A percentile compares a stretch with the other conserved stretches of the same genome.
phyloP scores from a whole-genome alignment of 1,140 invertebrate species.

The Chelonus insularis region DNA sequence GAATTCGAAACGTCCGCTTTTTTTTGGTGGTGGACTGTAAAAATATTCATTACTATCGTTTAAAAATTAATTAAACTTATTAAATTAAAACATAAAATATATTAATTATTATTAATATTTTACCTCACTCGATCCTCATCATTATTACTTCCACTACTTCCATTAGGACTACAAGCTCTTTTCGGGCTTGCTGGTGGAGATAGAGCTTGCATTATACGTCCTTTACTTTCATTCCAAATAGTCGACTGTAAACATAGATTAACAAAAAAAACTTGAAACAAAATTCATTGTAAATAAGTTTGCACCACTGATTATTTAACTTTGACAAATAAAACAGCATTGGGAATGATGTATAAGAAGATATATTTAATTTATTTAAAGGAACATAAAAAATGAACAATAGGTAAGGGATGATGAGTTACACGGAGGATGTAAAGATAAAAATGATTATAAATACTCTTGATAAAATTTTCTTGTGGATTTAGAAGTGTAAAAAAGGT shows the following conservation, averaged over 20 bases:
- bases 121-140: slow-evolving; percentile 58
- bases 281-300: no score
- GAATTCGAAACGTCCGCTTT: slow-evolving; percentile 58
- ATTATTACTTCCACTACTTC: slow-evolving; percentile 51
- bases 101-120: background rate
- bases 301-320: no score
- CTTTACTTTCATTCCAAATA: slow-evolving; percentile 90
- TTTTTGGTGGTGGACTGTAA: slow-evolving; percentile 61
- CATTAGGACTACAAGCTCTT: slow-evolving; percentile 53
- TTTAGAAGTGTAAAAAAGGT: background rate
- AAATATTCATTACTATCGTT: slow-evolving; percentile 12
- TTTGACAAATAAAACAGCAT: slow-evolving; percentile 14
- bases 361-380: no score
- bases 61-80: background rate
- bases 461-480: background rate
- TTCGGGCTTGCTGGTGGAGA: slow-evolving; percentile 81
- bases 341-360: background rate
- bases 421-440: no score
- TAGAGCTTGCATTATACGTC: slow-evolving; percentile 82
- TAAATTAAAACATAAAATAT: background rate
- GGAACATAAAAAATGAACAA: no score
- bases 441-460: background rate
- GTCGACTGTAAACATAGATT: slow-evolving; percentile 62
- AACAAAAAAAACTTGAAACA: background rate
- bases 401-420: no score